Evolutionary conservation across 2,113 vertebrate species (phyloP), one percentile per base, ranked within the genome.

Genomic region (Saccopteryx bilineata): DNA sequence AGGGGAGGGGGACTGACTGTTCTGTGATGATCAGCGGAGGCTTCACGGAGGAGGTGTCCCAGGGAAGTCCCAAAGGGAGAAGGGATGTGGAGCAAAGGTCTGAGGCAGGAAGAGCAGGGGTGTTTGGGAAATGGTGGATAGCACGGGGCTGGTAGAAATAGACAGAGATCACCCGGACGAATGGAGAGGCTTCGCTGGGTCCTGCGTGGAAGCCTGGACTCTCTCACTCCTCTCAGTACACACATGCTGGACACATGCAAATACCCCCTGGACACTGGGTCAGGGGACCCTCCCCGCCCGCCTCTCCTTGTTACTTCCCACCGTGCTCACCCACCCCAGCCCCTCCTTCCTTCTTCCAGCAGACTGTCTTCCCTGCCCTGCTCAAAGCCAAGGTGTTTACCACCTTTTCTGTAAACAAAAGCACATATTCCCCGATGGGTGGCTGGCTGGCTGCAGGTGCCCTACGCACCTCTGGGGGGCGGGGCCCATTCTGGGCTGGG

Each of bases 121-220:
- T 2, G 1, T 24, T 48, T 31, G 33, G 31, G 61, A 23, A 82
- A 5, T 7, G 1, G 21, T 1, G 18, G 58, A 17, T 8, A 54
- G 54, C 71, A 31, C 1, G 0, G 26, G 7, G 11, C 4, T 17
- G 69, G 4, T 17, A 3, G 26, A 26, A 15, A 8, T 39, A 39
- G 39, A 68, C 2, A 60, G 52, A 56, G n/a, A 6, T 23, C 39
- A 3, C 58, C 23, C 48, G 26, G 31, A 9, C 18, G 26, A 7
- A 2, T 0, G 3, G 11, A 31, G 56, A 48, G 33, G 65, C 9
- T n/a, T 65, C 39, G 17, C 7, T 4, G 50, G 12, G 66, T n/a
- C 26, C 0, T 24, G 21, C 48, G 50, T 7, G 23, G 65, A 56
- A 66, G 50, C 50, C 61, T n/a, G 50, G n/a, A 13, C 19, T 19